Evolutionary conservation across 2,113 vertebrate species (phyloP), one percentile per base, ranked within the genome.

Genomic region (Bothrops jararaca): DNA sequence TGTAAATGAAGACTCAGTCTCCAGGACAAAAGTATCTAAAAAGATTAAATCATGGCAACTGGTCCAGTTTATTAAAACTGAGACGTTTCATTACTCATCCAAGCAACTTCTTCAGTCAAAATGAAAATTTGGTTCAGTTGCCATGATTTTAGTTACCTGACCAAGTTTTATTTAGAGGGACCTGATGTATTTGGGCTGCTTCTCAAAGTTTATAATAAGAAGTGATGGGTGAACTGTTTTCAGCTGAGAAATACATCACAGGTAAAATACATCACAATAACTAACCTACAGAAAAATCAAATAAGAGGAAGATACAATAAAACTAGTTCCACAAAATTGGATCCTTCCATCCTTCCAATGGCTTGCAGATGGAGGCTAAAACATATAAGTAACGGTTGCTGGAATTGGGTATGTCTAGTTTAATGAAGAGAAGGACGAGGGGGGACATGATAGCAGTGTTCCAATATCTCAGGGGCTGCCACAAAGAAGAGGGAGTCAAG

Each of bases 241-340:
- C 39, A 45, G 6, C 23, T 89, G 56, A 60, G 39, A 89, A 64
- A 4, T n/a, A 50, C 48, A 50, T 50, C 48, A 50, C 54, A 58
- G 12, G 10, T 56, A 56, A 69, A 69, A 74, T 15, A 86, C 80
- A 29, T 34, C 56, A 20, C 1, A 54, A 2, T 24, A 42, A 6
- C 20, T 20, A 34, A 48, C 58, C 57, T 89, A 88, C 12, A 50
- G 34, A 23, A 9, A 57, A 24, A 45, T 20, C 18, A 53, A 29
- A 90, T 39, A 0, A 74, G 93, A 92, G 45, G 29, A 0, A 0
- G 88, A 58, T 92, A 93, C 92, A 95, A 13, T 0, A 24, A 56
- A 74, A 86, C 2, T 48, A 0, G 0, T 0, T 80, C 22, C 34
- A 92, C 93, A 0, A 5, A 29, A 2, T 58, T 86, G 39, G 11